Conservation (phyloP, 2,797 vertebrate genomes). For the Erethizon dorsatum region DNA sequence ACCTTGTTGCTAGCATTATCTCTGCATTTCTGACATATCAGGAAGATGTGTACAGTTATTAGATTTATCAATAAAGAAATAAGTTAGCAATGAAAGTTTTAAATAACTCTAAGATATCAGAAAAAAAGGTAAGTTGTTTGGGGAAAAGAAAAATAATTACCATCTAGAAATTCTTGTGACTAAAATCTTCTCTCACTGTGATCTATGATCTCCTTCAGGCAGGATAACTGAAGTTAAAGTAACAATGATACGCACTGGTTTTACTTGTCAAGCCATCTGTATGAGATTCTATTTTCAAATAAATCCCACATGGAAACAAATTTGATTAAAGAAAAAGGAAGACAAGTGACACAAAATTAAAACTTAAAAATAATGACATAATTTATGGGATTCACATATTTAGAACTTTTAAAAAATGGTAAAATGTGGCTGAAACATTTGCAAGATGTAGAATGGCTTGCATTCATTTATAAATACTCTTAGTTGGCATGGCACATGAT, state of each 20-base stretch:
- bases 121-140: background rate
- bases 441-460: background rate
- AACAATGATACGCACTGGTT: background rate
- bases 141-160: constrained; percentile 16
- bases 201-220: background rate
- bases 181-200: background rate
- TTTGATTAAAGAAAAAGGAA: background rate
- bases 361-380: background rate
- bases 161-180: constrained; percentile 29
- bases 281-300: background rate
- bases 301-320: background rate
- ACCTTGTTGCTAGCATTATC: constrained; percentile 65
- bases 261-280: background rate
- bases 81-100: constrained; percentile 51
- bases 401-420: background rate
- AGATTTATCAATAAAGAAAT: background rate
- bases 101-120: constrained; percentile 51
- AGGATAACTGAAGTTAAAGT: background rate
- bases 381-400: background rate
- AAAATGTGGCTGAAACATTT: background rate
- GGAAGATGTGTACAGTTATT: background rate
- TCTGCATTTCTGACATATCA: constrained; percentile 60
- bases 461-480: background rate
- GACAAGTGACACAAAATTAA: background rate
- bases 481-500: background rate